phyloP scores from a whole-genome alignment of 2,888 invertebrate species.

The Unio pictorum region DNA sequence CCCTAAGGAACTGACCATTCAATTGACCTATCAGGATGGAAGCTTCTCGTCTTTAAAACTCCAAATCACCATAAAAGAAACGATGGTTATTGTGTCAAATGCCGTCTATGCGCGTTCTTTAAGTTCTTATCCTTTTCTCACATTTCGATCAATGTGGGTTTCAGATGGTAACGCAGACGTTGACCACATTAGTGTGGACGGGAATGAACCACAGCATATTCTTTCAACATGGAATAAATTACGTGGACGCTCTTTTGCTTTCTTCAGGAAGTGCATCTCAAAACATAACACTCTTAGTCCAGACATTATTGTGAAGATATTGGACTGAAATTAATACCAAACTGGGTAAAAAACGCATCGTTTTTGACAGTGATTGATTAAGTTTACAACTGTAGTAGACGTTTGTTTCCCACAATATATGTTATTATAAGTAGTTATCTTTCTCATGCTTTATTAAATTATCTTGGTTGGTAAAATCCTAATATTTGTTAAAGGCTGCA shows the following conservation, averaged over 20 bases:
- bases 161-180: constrained; percentile 47
- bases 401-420: too few relatives aligned
- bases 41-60: constrained; percentile 15
- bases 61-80: constrained; percentile 12
- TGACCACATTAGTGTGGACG: constrained; percentile 46
- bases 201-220: constrained; percentile 19
- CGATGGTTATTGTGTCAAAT: constrained; percentile 15
- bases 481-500: too few relatives aligned
- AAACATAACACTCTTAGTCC: constrained; percentile 50
- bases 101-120: constrained; percentile 2
- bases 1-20: constrained; percentile 26
- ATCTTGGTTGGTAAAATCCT: too few relatives aligned
- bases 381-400: too few relatives aligned
- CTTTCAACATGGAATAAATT: constrained; percentile 29
- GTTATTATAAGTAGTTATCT: too few relatives aligned
- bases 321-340: too few relatives aligned
- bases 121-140: constrained; percentile 32
- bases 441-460: too few relatives aligned
- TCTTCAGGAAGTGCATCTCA: constrained; percentile 51
- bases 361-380: too few relatives aligned
- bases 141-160: constrained; percentile 52
- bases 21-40: constrained; percentile 35
- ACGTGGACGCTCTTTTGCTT: constrained; percentile 40
- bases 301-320: constrained; percentile 19
- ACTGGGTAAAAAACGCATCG: too few relatives aligned